Evolutionary conservation across 2,888 invertebrate genomes (phyloP), one percentile per base, ranked within the genome.

Genomic region (Anodontia alba): DNA sequence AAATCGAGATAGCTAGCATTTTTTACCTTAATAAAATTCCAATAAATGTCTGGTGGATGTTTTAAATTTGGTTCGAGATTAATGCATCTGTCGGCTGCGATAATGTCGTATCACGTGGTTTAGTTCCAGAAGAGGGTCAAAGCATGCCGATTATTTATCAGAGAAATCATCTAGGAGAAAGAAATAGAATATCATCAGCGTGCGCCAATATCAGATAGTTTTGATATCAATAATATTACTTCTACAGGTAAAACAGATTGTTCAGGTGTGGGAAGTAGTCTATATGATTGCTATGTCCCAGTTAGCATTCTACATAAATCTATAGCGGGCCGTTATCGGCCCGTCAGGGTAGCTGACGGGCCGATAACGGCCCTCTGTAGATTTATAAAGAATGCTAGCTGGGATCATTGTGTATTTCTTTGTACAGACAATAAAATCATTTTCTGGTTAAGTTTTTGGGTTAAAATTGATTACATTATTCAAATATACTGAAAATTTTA

Each of bases 171-270:
- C 57, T 26, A 29, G 57, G 26, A 57, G 7, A 26, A 57, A 26
- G 57, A 57, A 57, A 57, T 57, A 20, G 23, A 26, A 57, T 29
- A 57, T 29, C 57, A 57, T 57, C 29, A 29, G 57, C 57, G 57
- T 57, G 57, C 29, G 57, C 57, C 57, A 29, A 57, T 57, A 57
- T 57, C 57, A n/a, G n/a, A n/a, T n/a, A n/a, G n/a, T n/a, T n/a
- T n/a, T n/a, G n/a, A n/a, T n/a, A 57, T 57, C 57, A 57, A 8
- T 57, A 29, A 29, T 57, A 57, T 57, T 26, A 29, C 20, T 57
- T 57, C 29, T 57, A 29, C 57, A 57, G 57, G 20, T 20, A 10
- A 17, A 20, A 20, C 49, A 49, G n/a, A 49, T 10, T 20, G 49
- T 17, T 49, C 49, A 49, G 49, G 8, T 49, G 49, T n/a, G n/a